phyloP scores from a whole-genome alignment of 2,113 vertebrate genomes.

The Miniopterus natalensis region DNA sequence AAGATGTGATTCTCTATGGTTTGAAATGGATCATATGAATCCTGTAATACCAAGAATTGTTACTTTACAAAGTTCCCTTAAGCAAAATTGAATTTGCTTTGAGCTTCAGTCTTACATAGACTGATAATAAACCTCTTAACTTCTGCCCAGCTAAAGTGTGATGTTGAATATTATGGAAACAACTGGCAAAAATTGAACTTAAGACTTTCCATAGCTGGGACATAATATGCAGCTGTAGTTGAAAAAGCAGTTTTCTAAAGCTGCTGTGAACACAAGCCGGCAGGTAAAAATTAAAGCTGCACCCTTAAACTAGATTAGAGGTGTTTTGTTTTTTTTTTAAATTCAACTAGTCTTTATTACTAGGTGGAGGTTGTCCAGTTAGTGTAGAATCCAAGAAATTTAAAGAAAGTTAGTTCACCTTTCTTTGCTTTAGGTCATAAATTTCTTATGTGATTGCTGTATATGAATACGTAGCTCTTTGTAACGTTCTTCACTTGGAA shows the following conservation, averaged over 20 bases:
- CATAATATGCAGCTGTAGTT: neutral
- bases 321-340: too few relatives aligned
- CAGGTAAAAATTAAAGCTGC: neutral
- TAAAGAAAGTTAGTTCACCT: conserved; percentile 33
- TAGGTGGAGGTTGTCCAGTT: neutral
- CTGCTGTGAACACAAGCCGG: neutral
- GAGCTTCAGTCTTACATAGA: conserved; percentile 63
- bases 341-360: neutral
- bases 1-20: conserved; percentile 90
- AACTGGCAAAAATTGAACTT: neutral
- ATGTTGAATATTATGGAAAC: conserved; percentile 12
- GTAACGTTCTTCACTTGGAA: conserved; percentile 49
- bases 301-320: neutral
- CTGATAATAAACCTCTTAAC: conserved; percentile 71
- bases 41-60: conserved; percentile 85
- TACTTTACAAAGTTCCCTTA: conserved; percentile 88
- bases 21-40: conserved; percentile 87
- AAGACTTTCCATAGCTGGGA: conserved; percentile 2
- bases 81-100: conserved; percentile 61
- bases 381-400: neutral
- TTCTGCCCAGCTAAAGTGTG: conserved; percentile 64
- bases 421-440: conserved; percentile 39
- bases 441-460: neutral
- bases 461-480: conserved; percentile 26
- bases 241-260: neutral